A percentile compares a stretch with the other conserved stretches of the same genome.
Conservation (phyloP, 2,113 vertebrate genomes). For the Tinamus guttatus region DNA sequence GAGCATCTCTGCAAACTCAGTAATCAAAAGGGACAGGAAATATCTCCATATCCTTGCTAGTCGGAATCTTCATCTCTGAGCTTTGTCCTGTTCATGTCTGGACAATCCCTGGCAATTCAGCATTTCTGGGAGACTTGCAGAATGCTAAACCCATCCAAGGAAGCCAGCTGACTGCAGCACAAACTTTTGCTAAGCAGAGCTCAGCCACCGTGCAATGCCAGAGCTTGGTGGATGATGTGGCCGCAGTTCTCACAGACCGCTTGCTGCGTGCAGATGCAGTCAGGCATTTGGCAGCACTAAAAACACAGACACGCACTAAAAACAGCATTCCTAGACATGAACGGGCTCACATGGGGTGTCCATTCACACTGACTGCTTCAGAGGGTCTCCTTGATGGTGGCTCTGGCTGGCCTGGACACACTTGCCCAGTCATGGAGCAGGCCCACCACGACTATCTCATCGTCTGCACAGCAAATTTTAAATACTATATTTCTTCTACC, state of each 20-base stretch:
- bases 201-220: rapidly evolving
- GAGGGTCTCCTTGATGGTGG: rapidly evolving
- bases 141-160: not conserved
- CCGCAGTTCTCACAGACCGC: not conserved
- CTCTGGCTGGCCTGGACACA: not conserved
- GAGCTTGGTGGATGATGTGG: not conserved
- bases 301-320: not conserved
- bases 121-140: not conserved
- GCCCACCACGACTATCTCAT: not conserved
- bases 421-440: not conserved
- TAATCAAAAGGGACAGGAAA: not conserved
- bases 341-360: not conserved
- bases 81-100: not conserved
- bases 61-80: not conserved
- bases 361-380: rapidly evolving
- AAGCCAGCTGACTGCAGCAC: not conserved
- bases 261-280: not conserved
- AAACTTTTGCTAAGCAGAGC: not conserved
- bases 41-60: not conserved
- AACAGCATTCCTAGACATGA: not conserved
- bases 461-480: not conserved
- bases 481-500: not conserved
- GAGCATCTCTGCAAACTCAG: too few relatives aligned
- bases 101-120: not conserved
- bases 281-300: not conserved